Evolutionary conservation across 2,113 vertebrate genomes (phyloP), one percentile per base, ranked within the genome.

Genomic region (Arothron firmamentum): DNA sequence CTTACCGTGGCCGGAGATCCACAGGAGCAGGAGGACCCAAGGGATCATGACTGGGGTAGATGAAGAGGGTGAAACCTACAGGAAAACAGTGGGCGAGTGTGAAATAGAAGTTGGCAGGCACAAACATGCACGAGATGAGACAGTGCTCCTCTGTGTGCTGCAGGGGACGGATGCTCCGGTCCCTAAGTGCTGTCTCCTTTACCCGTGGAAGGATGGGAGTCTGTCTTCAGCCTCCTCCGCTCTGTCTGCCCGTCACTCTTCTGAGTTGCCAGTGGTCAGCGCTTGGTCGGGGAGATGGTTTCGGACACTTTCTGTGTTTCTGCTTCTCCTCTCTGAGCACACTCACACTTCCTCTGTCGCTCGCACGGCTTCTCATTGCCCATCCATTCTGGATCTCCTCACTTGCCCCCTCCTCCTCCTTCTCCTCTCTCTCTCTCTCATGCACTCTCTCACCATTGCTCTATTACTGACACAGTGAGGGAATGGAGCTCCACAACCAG

Each of bases 1-100:
- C 90, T 91, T 80, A 92, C 91, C 86, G 13, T 88, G 88, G 84
- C 79, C 80, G 57, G 77, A 69, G 80, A 90, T 75, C 77, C 89
- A 88, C 72, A 89, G 75, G 65, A 90, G 66, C 51, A 89, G 67
- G 45, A 91, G 73, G 52, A 90, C 74, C 78, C 90, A 53, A 42
- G 70, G 67, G 82, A 85, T 79, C 91, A 92, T 92, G 69, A 62
- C 80, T 76, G 67, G 45, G 50, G 46, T 53, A 60, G 14, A 47
- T 58, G 63, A 34, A 72, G 71, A 66, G 74, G 74, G 70, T 65
- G 75, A 86, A 81, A 88, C 82, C 85, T 88, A 75, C 25, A 46
- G 62, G 59, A 74, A 80, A 79, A 82, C 73, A 77, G 78, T 72
- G 52, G 79, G 72, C 75, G 68, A 84, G 82, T 78, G 78, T 83